Evolutionary conservation across 1,140 invertebrate genomes (phyloP), one percentile per base, ranked within the genome.

Genomic region (Drosophila ercepeae): DNA sequence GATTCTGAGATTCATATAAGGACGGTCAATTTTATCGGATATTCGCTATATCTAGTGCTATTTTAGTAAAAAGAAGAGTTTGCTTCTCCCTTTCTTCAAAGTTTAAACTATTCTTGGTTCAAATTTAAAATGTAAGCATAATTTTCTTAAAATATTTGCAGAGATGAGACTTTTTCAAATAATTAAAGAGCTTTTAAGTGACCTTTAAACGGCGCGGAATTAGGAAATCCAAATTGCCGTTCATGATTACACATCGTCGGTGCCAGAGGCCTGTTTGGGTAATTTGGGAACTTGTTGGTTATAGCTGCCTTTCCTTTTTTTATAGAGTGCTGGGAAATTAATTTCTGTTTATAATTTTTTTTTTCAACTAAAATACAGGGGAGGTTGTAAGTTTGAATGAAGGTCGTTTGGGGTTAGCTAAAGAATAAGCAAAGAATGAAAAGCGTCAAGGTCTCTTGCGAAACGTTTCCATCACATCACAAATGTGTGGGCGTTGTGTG

Each of bases 401-500:
- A 83, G 78, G 81, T 83, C 78, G 84, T 45, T 57, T 36, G 63
- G 71, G 75, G 75, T 84, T 75, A 61, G 55, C 44, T 44, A 54
- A 63, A 34, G 81, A 57, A 32, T 39, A 41, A 21, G 41, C 19
- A 49, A 11, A 46, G n/a, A 18, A 52, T 51, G 41, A 34, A 44
- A 51, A 63, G 34, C 8, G 27, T 19, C 42, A 67, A 34, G 19
- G 53, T 53, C 29, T 32, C 29, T 45, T 68, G 21, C 67, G 6
- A 25, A 67, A 68, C 29, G 9, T 32, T 45, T 48, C 59, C 48
- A 32, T 42, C 60, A 45, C 53, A 21, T 59, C 46, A 36, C 16
- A 57, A 42, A 49, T 29, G 49, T 72, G 46, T 53, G 63, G 25
- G 58, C 52, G 57, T 49, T 67, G 25, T 51, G 11, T 11, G 34